Base-by-base conservation (phyloP, 2,113 vertebrate genomes). In the Nesogale talazaci region DNA sequence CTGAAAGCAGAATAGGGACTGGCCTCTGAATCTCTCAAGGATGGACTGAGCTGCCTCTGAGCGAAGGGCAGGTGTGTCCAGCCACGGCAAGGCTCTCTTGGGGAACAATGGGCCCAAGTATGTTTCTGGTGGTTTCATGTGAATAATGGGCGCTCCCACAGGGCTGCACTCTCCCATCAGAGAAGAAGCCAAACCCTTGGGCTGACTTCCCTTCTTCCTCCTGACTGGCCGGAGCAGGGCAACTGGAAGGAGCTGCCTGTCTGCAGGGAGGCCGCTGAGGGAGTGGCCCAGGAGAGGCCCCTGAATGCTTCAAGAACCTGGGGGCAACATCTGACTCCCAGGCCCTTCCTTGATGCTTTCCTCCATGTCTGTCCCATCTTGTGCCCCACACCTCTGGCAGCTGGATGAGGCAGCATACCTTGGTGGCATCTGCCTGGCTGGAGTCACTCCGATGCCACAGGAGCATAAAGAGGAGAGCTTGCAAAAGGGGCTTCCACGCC, bases 401-500 rank as follows among this genome's bases (percentile, higher is more conserved):
- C 69, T 94, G 34, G n/a, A 83, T 56, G 31, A 52, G 92, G 75
- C 52, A 96, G 52, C 65, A 80, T 19, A 31, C 3, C 8, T 22
- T 6, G 3, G 25, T 23, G 40, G 25, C 83, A 38, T n/a, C 70
- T 75, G 57, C 61, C 29, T 46, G 69, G 59, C 46, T 38, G n/a
- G 8, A 5, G 15, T n/a, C 6, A n/a, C 23, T 22, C 83, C 77
- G 82, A 81, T n/a, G 8, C 46, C 46, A 6, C 0, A 86, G 65
- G 63, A 90, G 22, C 69, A 3, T 8, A 0, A 94, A 97, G 67
- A 90, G 65, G 3, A 8, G 0, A 93, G 97, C 93, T 94, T 98
- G 96, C 86, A 96, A 95, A 76, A 98, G 17, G 46, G 31, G 95
- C 90, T 98, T 98, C 82, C 98, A 93, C 56, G 96, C 97, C 31